These are phyloP conservation scores for Cavia aperea DNA, from an alignment of 2,113 vertebrate species.

Conservation along the genomic window DNA sequence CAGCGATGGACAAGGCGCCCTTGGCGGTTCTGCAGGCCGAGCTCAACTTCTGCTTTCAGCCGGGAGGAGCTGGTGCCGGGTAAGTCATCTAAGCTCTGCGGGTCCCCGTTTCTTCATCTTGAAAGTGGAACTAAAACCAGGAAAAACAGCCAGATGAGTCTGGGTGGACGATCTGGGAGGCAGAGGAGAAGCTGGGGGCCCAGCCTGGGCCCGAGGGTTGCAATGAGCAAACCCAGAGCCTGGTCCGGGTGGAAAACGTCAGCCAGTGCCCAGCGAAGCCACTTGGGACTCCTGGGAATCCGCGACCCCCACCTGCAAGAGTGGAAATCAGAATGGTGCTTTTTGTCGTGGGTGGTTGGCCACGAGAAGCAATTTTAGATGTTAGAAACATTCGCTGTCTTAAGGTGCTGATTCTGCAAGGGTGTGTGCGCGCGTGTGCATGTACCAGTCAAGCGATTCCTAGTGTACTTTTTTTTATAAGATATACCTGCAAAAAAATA, in stretches of 20 bases:
- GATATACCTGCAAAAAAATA: not conserved
- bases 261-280: too few relatives aligned
- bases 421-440: not conserved
- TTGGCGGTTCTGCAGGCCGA: not conserved
- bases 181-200: not conserved
- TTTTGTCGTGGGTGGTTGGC: not conserved
- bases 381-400: not conserved
- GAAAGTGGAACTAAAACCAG: constrained; percentile 5
- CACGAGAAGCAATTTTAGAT: not conserved
- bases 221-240: not conserved
- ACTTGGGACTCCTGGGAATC: not conserved
- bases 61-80: not conserved
- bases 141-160: not conserved
- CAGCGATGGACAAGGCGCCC: not conserved
- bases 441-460: not conserved
- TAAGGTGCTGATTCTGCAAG: not conserved
- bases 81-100: not conserved
- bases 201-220: not conserved
- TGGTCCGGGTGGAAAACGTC: accelerated
- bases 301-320: not conserved
- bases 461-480: not conserved
- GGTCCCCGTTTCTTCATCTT: constrained; percentile 18
- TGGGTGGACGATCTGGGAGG: not conserved
- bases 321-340: not conserved
- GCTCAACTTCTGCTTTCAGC: not conserved